Percentiles rank a stretch among this genome's conserved stretches.
These are phyloP conservation scores for Neolamprologus modestus DNA, from an alignment of 2,113 vertebrate genomes.

Conservation along the genomic window DNA sequence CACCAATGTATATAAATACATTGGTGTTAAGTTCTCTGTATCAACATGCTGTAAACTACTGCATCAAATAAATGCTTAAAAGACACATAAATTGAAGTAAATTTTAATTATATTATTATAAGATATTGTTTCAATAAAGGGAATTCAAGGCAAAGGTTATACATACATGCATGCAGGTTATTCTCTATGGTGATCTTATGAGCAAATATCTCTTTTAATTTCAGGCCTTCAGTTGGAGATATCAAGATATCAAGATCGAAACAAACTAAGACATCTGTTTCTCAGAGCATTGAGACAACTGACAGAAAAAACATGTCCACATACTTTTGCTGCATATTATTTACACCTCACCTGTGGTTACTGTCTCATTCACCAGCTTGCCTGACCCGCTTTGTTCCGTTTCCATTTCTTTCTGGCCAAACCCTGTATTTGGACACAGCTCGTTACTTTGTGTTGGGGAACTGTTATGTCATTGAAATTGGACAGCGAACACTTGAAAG, in stretches of 20 bases:
- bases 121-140: not conserved
- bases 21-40: not conserved
- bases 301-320: not conserved
- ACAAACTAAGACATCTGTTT: not conserved
- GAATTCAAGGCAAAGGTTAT: not conserved
- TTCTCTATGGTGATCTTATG: not conserved
- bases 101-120: not conserved
- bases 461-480: not conserved
- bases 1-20: rapidly evolving
- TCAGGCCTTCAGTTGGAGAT: not conserved
- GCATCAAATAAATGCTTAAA: not conserved
- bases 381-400: not conserved
- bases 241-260: not conserved
- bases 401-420: not conserved
- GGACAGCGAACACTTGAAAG: not conserved
- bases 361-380: not conserved
- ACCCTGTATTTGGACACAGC: constrained; percentile 12
- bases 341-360: not conserved
- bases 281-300: not conserved
- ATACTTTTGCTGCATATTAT: not conserved
- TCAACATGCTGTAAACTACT: not conserved
- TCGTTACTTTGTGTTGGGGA: not conserved
- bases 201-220: not conserved
- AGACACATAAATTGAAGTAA: not conserved
- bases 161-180: not conserved